Conservation (phyloP, 2,888 invertebrate species). For the Dinocampus coccinellae region DNA sequence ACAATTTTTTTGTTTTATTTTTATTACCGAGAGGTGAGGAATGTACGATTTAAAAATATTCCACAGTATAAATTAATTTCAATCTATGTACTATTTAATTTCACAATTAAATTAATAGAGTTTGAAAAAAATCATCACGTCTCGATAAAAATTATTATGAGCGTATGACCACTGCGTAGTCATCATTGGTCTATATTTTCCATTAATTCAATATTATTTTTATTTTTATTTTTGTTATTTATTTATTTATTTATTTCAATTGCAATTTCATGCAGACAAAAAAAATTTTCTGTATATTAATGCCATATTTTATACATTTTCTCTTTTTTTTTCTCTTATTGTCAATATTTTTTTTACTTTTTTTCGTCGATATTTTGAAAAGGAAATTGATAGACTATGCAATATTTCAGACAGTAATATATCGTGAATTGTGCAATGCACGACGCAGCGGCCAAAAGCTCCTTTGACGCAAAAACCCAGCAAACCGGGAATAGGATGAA, state of each 20-base stretch:
- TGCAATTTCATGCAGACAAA: too few species aligned
- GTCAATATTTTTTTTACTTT: background rate
- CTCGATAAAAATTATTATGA: slow-evolving; percentile 48
- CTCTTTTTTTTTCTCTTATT: too few species aligned
- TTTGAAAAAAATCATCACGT: slow-evolving; percentile 40
- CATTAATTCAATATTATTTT: slow-evolving; percentile 14
- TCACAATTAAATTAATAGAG: background rate
- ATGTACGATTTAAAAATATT: background rate
- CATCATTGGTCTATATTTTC: slow-evolving; percentile 63
- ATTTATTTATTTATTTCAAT: background rate
- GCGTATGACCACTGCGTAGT: slow-evolving; percentile 65
- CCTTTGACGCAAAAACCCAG: slow-evolving; percentile 63
- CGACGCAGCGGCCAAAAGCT: slow-evolving; percentile 69
- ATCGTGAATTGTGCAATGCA: slow-evolving; percentile 65
- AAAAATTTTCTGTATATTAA: background rate
- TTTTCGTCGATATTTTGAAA: too few species aligned
- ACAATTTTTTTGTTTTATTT: slow-evolving; percentile 62
- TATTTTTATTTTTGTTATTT: slow-evolving; percentile 1
- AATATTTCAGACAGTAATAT: slow-evolving; percentile 46
- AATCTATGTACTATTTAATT: background rate
- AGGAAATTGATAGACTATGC: background rate
- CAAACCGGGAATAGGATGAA: slow-evolving; percentile 54
- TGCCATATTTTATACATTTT: background rate
- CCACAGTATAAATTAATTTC: background rate
- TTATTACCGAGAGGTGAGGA: slow-evolving; percentile 44